These are phyloP conservation scores for Leptonema lineaticorne DNA, from an alignment of 1,140 invertebrate species.

Conservation along the genomic window DNA sequence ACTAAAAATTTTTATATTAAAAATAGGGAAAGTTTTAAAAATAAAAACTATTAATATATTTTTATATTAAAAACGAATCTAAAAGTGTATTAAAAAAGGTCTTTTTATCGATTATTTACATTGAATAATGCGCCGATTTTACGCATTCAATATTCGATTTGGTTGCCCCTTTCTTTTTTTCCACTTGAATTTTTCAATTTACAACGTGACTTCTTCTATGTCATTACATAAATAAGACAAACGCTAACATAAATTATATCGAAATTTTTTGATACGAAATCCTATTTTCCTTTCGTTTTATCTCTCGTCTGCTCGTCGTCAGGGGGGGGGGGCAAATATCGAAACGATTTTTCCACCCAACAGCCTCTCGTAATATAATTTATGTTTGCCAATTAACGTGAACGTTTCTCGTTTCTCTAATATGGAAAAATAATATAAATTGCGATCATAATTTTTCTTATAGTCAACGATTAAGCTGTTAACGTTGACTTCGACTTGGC, in stretches of 20 bases:
- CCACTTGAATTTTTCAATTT: not conserved
- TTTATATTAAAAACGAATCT: no score
- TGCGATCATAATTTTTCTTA: no score
- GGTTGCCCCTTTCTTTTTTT: not conserved
- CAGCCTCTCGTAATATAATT: not conserved
- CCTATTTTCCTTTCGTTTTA: conserved; percentile 10
- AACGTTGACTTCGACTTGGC: no score
- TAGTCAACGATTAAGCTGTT: no score
- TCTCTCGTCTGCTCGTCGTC: not conserved
- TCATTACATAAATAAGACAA: conserved; percentile 12
- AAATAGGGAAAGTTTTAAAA: no score
- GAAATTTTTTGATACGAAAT: not conserved
- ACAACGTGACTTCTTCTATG: conserved; percentile 8
- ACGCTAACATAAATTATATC: not conserved
- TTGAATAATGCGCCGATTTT: no score
- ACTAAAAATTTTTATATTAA: no score
- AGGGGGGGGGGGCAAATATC: not conserved
- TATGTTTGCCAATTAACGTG: not conserved
- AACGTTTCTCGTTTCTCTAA: not conserved
- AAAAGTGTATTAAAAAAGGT: no score
- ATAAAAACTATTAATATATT: no score
- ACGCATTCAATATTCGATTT: not conserved
- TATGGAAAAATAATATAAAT: not conserved
- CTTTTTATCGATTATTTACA: no score
- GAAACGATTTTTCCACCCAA: not conserved